phyloP scores from a whole-genome alignment of 2,888 invertebrate genomes.

The Salticus scenicus region DNA sequence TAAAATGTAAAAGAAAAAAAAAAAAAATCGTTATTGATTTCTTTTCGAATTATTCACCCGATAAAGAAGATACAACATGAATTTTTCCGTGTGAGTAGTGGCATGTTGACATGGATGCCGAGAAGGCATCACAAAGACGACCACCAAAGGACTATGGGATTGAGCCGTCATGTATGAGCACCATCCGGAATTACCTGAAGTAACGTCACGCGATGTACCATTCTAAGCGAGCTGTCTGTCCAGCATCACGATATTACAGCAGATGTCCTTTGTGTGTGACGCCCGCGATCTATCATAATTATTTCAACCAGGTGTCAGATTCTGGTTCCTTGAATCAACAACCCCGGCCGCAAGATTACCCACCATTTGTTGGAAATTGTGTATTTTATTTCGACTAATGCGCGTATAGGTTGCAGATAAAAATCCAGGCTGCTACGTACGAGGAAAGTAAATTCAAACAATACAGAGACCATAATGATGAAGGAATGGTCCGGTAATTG shows the following conservation, averaged over 20 bases:
- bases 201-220: neutral
- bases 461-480: neutral
- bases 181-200: neutral
- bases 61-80: too few relatives aligned
- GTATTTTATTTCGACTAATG: constrained; percentile 14
- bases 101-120: too few relatives aligned
- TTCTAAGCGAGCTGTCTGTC: neutral
- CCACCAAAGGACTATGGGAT: neutral
- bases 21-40: too few relatives aligned
- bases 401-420: constrained; percentile 5
- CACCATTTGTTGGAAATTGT: constrained; percentile 29
- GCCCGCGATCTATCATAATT: constrained; percentile 55
- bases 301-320: constrained; percentile 68
- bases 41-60: too few relatives aligned
- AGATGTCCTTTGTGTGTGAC: constrained; percentile 56
- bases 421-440: neutral
- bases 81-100: too few relatives aligned
- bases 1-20: too few relatives aligned
- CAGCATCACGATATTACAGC: constrained; percentile 39
- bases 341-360: constrained; percentile 32
- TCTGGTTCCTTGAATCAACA: constrained; percentile 64
- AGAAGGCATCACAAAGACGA: neutral
- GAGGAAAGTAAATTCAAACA: neutral
- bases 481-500: neutral
- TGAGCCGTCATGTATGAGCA: neutral